phyloP scores from a whole-genome alignment of 2,113 vertebrate genomes.

The Glareola pratincola region DNA sequence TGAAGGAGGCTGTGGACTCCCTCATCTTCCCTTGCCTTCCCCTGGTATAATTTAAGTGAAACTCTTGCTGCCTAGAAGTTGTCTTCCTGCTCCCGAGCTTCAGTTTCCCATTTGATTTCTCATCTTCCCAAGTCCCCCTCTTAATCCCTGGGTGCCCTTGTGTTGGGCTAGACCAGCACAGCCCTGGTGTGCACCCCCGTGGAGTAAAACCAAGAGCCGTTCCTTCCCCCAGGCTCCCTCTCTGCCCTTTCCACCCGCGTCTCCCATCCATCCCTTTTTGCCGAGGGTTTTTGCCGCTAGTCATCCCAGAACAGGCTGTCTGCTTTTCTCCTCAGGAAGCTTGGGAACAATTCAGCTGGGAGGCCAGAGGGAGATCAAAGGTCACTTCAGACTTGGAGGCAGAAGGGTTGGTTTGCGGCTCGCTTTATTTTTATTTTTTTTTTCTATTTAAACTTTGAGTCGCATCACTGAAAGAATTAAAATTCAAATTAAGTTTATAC shows the following conservation, averaged over 20 bases:
- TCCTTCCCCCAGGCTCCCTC: background rate
- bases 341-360: background rate
- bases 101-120: background rate
- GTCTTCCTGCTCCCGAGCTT: background rate
- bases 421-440: background rate
- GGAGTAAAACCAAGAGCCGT: background rate
- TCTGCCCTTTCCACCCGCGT: background rate
- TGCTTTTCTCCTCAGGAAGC: background rate
- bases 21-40: background rate
- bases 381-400: background rate
- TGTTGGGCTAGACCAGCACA: background rate
- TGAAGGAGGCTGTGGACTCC: background rate
- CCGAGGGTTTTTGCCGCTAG: background rate
- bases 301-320: background rate
- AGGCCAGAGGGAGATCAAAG: background rate
- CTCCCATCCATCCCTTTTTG: background rate
- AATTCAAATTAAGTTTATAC: constrained; percentile 21
- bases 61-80: background rate
- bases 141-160: background rate
- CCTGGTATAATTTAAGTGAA: background rate
- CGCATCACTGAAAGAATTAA: background rate
- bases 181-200: background rate
- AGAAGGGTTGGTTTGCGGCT: background rate
- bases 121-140: background rate
- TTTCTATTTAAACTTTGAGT: background rate